Base-by-base conservation (phyloP, 2,888 invertebrate species). In the Epistrophe grossulariae region DNA sequence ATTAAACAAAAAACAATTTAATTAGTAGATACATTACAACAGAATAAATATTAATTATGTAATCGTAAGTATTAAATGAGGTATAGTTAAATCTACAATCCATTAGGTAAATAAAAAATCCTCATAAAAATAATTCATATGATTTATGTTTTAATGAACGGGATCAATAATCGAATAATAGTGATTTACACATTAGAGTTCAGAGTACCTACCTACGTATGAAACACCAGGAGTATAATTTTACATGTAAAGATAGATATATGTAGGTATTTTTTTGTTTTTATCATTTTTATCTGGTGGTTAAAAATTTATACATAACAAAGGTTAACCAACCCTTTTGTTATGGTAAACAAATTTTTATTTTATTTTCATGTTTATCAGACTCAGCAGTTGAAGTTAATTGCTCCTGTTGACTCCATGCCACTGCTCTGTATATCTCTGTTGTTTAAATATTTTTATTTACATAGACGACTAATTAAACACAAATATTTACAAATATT, bases 401-500 rank as follows among this genome's bases (percentile, higher is more conserved):
- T 74, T 84, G 79, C 62, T 40, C 62, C 17, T 38, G 64, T 60
- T 71, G 81, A 19, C 43, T 28, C 15, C 60, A 31, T 9, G 24
- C 60, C 3, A 24, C 24, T 3, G 24, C 24, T 24, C 17, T n/a
- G 11, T 62, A n/a, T 24, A 24, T 24, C 24, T 38, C 15, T 38
- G 24, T 45, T 48, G 35, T 55, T 59, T 50, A 68, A 78, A 68
- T 60, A 48, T 59, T 71, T 62, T 71, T 64, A 43, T 57, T 71
- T 50, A 70, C 31, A 59, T 52, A 74, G 52, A 48, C 55, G 48
- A 73, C 84, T 84, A 84, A 84, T 84, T 84, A 77, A 84, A 84
- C 71, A 62, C 73, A 81, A 85, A 85, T 85, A 85, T 85, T 85
- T 73, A 73, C 81, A 78, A 62, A 62, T 79, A 59, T 77, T 81